Base-by-base conservation (phyloP, 2,113 vertebrate species). In the Petrocephalus zakoni region DNA sequence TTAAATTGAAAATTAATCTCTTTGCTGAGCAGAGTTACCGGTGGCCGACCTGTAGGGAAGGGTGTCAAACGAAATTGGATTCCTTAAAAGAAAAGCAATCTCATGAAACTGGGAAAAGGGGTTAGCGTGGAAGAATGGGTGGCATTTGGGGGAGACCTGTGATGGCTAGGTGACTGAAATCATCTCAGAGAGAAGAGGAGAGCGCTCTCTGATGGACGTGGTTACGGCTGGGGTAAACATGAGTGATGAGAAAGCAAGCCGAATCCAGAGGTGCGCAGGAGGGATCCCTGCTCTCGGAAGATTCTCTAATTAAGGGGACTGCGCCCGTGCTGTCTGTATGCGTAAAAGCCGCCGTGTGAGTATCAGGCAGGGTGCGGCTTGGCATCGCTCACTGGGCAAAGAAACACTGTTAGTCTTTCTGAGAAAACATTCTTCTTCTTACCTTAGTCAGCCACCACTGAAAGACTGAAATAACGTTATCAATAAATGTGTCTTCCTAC, bases 1-100 rank as follows among this genome's bases (percentile, higher is more conserved):
- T 83, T 47, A 83, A 83, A 83, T 83, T 83, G 17, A 47, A 46
- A 46, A 83, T 83, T 49, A 83, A 10, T 83, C 81, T 83, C 81
- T 83, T 22, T 49, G 46, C 25, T 81, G 29, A 37, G 5, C 8
- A 83, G 46, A 47, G 81, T 49, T 22, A 47, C 81, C 46, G 1
- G 42, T 83, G 81, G 46, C 46, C 17, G 46, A 22, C 81, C 81
- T 47, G 42, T 83, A 46, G 37, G 9, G 46, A 49, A 49, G 42
- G 37, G 81, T 47, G 25, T 85, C 49, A 53, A 25, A 55, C 55
- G n/a, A 86, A 56, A 86, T 85, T 55, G 25, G 84, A 55, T 86
- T 86, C 56, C 52, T 19, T 34, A 86, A 55, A 86, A 86, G 84
- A 53, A 85, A 53, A 29, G 47, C 13, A 53, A 53, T 53, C 47